Evolutionary conservation across 2,797 vertebrate species (phyloP), one percentile per base, ranked within the genome.

Genomic region (Numenius phaeopus): DNA sequence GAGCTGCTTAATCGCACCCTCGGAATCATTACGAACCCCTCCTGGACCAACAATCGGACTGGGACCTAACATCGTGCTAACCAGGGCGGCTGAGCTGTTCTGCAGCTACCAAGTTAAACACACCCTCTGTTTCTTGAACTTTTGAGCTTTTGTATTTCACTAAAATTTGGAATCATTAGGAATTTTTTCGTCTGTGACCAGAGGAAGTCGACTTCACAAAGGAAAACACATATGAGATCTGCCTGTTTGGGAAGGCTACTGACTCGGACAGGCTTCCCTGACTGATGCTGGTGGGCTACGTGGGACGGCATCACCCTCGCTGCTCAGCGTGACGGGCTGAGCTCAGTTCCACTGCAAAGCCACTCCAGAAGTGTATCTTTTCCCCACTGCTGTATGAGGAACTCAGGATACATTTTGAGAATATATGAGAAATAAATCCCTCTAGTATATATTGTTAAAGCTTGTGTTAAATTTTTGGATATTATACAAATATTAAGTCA

Each of bases 221-320:
- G 57, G 42, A 65, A 77, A 73, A 49, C 19, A 10, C 15, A 6
- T 26, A 57, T 1, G 24, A 72, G 55, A 37, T 34, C 47, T 87
- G 62, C 39, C 40, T 79, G 14, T 73, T 90, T 72, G 76, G 62
- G 59, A 84, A 50, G 37, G 37, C 26, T 67, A 34, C 54, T 19
- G 32, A 75, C 49, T 34, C 8, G 55, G 30, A 6, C 20, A 59
- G 10, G 32, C 37, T 89, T 71, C 71, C 39, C 40, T 79, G 77
- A 14, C 50, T 5, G 17, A 21, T 83, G 66, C n/a, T 0, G 0
- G 14, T 32, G 58, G 49, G 37, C 37, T 76, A 24, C 0, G 0
- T 37, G 55, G 47, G 67, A 70, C 9, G 16, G 67, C 40, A 73
- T 64, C 67, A 55, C 26, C 24, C 9, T 73, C 4, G 0, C 22